These are phyloP conservation scores for Cephus cinctus DNA, from an alignment of 1,140 invertebrate species.

Conservation along the genomic window DNA sequence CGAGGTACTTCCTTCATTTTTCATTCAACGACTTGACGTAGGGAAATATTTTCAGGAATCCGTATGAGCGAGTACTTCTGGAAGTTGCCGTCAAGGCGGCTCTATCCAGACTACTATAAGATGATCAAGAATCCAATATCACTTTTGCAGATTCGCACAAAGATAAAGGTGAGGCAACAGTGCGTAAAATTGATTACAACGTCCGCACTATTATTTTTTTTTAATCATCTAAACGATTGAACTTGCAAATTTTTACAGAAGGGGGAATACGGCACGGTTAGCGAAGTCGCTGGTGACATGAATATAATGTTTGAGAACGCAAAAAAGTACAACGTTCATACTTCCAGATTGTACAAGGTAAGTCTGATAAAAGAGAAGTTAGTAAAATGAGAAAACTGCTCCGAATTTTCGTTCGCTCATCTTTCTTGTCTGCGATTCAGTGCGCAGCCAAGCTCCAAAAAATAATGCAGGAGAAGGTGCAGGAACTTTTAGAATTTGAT, in stretches of 20 bases:
- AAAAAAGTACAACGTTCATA: slow-evolving; percentile 88
- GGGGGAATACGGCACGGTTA: slow-evolving; percentile 82
- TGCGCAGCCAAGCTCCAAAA: slow-evolving; percentile 79
- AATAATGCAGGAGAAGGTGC: slow-evolving; percentile 81
- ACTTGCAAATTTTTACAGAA: slow-evolving; percentile 51
- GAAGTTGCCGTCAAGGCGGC: slow-evolving; percentile 84
- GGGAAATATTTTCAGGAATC: slow-evolving; percentile 61
- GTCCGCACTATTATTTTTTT: slow-evolving; percentile 7
- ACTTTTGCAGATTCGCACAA: slow-evolving; percentile 87
- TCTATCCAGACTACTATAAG: slow-evolving; percentile 97
- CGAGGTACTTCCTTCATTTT: too few species aligned
- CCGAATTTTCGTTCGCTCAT: too few species aligned
- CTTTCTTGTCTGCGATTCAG: too few species aligned
- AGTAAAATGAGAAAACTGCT: too few species aligned
- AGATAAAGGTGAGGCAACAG: slow-evolving; percentile 77
- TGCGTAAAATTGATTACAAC: slow-evolving; percentile 8
- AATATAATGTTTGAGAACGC: slow-evolving; percentile 99
- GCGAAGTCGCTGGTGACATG: slow-evolving; percentile 90
- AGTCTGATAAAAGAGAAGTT: too few species aligned
- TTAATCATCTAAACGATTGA: background rate
- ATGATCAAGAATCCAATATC: slow-evolving; percentile 96
- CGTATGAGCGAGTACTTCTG: slow-evolving; percentile 87
- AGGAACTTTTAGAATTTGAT: slow-evolving; percentile 78
- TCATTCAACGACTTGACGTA: too few species aligned
- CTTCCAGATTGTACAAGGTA: slow-evolving; percentile 84